phyloP scores from a whole-genome alignment of 2,888 invertebrate genomes.

The Synanthedon tipuliformis region DNA sequence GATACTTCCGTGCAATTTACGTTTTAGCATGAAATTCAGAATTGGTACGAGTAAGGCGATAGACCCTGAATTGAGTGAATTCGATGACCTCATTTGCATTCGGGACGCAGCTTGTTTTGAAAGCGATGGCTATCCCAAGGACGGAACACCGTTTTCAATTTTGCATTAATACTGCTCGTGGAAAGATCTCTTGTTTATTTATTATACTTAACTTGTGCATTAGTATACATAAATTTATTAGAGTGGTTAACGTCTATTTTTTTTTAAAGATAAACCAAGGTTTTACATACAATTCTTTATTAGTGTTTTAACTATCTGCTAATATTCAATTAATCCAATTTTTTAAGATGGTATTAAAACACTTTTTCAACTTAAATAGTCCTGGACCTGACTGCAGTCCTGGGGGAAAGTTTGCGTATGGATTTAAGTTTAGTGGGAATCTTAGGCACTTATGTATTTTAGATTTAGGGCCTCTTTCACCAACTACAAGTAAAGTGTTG shows the following conservation, averaged over 20 bases:
- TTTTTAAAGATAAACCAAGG: neutral
- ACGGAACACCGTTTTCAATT: conserved; percentile 30
- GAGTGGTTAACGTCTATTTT: neutral
- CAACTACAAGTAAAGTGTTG: no score
- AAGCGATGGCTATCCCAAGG: conserved; percentile 27
- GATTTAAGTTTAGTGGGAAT: no score
- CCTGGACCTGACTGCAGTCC: no score
- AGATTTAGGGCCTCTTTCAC: no score
- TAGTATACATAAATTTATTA: neutral
- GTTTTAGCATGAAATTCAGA: conserved; percentile 15
- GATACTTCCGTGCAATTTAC: conserved; percentile 9
- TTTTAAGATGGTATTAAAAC: no score
- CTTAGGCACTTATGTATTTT: no score
- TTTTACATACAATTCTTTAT: neutral
- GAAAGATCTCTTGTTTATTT: neutral
- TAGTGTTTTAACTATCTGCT: neutral
- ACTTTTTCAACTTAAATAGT: no score
- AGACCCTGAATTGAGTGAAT: conserved; percentile 4
- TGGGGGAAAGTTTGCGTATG: no score
- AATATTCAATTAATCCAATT: no score
- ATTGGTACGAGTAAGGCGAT: conserved; percentile 2
- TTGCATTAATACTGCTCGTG: conserved; percentile 21
- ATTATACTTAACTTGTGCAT: neutral
- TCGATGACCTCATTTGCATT: conserved; percentile 30
- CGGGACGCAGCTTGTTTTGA: conserved; percentile 27